Conservation (phyloP, 2,797 vertebrate species). For the Thunnus albacares region DNA sequence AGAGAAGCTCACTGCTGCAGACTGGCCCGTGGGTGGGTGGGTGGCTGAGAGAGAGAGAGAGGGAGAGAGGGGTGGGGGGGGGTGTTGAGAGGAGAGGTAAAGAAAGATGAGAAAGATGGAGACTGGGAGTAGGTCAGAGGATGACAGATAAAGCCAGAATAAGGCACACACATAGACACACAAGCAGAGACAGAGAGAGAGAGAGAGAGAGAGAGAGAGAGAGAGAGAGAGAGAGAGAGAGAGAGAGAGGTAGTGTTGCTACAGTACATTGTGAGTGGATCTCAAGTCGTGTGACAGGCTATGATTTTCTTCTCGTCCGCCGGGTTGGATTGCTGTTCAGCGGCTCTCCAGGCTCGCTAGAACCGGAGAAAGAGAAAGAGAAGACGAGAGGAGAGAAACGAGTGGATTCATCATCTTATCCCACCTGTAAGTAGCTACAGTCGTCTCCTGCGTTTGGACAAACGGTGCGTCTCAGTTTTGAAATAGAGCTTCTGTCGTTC, state of each 20-base stretch:
- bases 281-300: slow-evolving; percentile 62
- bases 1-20: slow-evolving; percentile 51
- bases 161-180: slow-evolving; percentile 17
- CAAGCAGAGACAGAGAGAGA: background rate
- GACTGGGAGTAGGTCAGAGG: slow-evolving; percentile 59
- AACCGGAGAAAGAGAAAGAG: slow-evolving; percentile 8
- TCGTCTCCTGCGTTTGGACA: background rate
- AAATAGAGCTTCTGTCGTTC: background rate
- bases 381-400: slow-evolving; percentile 2
- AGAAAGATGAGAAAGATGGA: slow-evolving; percentile 53
- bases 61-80: background rate
- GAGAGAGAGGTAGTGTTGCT: slow-evolving; percentile 41
- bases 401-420: slow-evolving; percentile 32
- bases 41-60: slow-evolving; percentile 18
- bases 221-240: slow-evolving; percentile 32
- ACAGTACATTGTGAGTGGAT: slow-evolving; percentile 52
- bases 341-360: background rate
- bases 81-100: background rate
- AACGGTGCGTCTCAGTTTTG: background rate
- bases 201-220: too few species aligned
- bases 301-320: slow-evolving; percentile 58
- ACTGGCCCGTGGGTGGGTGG: slow-evolving; percentile 59
- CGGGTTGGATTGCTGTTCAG: slow-evolving; percentile 15
- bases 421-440: slow-evolving; percentile 56
- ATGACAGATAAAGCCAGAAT: slow-evolving; percentile 40